phyloP scores from a whole-genome alignment of 2,113 vertebrate genomes.

The Rafetus swinhoei region DNA sequence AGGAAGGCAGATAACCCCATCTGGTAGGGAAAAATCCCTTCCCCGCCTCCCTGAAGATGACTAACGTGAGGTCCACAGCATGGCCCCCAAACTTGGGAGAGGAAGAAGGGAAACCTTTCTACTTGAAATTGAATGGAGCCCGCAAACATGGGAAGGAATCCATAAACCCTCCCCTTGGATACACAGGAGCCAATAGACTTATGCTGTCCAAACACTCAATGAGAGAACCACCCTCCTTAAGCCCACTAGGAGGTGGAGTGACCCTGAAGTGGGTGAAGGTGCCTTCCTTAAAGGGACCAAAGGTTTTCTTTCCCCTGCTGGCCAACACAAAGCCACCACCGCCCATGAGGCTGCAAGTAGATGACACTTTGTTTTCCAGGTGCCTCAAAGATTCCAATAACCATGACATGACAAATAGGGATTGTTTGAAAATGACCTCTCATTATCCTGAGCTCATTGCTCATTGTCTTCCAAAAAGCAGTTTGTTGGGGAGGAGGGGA shows the following conservation, averaged over 20 bases:
- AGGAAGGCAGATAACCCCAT: not conserved
- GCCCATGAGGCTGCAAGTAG: not conserved
- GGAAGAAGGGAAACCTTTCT: not conserved
- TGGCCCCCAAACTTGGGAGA: no score
- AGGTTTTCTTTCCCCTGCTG: not conserved
- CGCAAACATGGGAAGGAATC: rapidly evolving
- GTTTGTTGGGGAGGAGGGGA: no score
- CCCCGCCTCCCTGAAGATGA: not conserved
- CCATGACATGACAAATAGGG: not conserved
- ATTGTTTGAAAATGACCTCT: not conserved
- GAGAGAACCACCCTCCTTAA: rapidly evolving
- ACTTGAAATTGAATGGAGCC: not conserved
- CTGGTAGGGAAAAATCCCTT: not conserved
- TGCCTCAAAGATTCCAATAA: not conserved
- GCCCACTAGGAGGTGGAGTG: not conserved
- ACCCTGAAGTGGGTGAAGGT: not conserved
- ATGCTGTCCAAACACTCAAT: not conserved
- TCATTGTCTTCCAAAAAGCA: not conserved
- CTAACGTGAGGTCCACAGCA: not conserved
- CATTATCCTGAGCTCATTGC: not conserved
- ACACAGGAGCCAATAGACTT: not conserved
- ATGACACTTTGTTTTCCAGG: not conserved
- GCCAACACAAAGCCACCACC: rapidly evolving
- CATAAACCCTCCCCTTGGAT: not conserved
- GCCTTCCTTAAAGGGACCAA: not conserved